These are phyloP conservation scores for Melanaphis sacchari DNA, from an alignment of 1,140 invertebrate species.

Conservation along the genomic window DNA sequence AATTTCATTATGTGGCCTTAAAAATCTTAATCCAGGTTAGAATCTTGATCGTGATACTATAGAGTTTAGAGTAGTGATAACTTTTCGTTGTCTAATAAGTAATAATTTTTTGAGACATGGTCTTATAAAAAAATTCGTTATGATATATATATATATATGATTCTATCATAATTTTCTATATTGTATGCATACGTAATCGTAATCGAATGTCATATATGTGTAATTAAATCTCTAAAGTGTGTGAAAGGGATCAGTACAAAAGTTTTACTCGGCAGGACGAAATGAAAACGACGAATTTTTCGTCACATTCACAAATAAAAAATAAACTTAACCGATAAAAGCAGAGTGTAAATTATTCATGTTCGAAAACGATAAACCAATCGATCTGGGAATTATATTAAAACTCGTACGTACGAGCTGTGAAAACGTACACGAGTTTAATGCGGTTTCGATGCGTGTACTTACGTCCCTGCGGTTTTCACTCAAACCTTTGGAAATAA, in stretches of 20 bases:
- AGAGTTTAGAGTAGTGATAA: too few relatives aligned
- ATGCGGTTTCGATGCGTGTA: not conserved
- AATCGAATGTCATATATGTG: not conserved
- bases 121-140: too few relatives aligned
- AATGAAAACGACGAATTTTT: not conserved
- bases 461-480: not conserved
- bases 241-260: not conserved
- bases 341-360: not conserved
- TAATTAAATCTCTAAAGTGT: not conserved
- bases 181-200: not conserved
- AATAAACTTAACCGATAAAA: not conserved
- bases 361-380: not conserved
- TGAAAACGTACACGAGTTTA: not conserved
- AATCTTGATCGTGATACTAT: too few relatives aligned
- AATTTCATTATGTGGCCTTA: too few relatives aligned
- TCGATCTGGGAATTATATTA: not conserved
- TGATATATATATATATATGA: too few relatives aligned
- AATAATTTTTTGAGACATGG: too few relatives aligned
- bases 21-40: too few relatives aligned
- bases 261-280: not conserved
- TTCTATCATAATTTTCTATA: too few relatives aligned
- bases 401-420: not conserved
- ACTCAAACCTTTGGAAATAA: not conserved
- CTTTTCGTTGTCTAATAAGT: too few relatives aligned
- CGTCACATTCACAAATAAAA: not conserved